Evolutionary conservation across 2,888 invertebrate species (phyloP).

Genomic region (Amphipoea lucens): DNA sequence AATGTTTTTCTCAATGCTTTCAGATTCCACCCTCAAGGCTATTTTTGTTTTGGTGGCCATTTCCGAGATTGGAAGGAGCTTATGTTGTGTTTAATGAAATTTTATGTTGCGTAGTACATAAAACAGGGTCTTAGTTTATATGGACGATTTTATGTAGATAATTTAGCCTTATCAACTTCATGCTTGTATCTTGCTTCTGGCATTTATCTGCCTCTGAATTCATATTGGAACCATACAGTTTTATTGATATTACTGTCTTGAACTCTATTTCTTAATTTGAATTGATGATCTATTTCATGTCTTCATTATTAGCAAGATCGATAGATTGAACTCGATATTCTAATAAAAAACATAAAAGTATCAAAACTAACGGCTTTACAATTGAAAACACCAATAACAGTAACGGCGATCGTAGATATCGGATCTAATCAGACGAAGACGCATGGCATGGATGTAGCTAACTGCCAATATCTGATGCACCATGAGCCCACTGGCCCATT

Average conservation of each 20-base stretch:
- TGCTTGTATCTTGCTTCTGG: not conserved
- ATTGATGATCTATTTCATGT: constrained; percentile 22
- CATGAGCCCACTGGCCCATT: constrained; percentile 82
- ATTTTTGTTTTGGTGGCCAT: constrained; percentile 86
- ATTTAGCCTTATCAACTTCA: constrained; percentile 15
- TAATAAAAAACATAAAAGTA: constrained; percentile 62
- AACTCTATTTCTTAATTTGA: constrained; percentile 1
- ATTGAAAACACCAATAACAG: constrained; percentile 82
- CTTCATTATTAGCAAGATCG: constrained; percentile 21
- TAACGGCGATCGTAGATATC: constrained; percentile 62
- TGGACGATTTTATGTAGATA: constrained; percentile 45
- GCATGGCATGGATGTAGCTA: constrained; percentile 85
- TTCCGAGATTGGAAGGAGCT: constrained; percentile 81
- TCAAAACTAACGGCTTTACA: constrained; percentile 75
- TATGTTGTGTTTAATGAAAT: constrained; percentile 71
- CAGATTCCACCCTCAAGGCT: constrained; percentile 88
- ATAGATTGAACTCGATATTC: constrained; percentile 34
- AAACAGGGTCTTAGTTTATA: constrained; percentile 45
- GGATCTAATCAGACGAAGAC: constrained; percentile 85
- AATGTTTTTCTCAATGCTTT: constrained; percentile 89
- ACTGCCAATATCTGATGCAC: constrained; percentile 90
- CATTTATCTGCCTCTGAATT: constrained; percentile 8
- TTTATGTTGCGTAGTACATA: constrained; percentile 64
- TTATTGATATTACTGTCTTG: not conserved
- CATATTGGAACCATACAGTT: not conserved